phyloP scores from a whole-genome alignment of 1,140 invertebrate genomes.

The Atta colombica region DNA sequence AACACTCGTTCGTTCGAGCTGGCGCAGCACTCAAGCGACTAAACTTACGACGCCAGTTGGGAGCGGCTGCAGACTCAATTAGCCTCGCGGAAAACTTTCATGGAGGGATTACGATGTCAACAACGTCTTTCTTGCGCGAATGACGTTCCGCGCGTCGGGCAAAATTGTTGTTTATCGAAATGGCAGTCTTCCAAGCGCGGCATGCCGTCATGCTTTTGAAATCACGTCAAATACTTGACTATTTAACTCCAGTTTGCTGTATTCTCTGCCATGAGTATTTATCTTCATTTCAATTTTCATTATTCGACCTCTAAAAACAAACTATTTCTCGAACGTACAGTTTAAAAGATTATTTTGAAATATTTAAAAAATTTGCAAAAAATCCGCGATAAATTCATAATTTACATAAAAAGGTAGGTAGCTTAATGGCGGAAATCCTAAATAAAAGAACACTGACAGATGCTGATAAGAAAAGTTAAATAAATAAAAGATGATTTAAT shows the following conservation, averaged over 20 bases:
- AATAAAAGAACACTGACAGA: neutral
- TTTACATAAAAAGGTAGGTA: neutral
- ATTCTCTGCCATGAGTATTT: constrained; percentile 4
- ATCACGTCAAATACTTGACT: constrained; percentile 45
- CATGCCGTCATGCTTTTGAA: constrained; percentile 38
- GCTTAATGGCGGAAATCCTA: neutral
- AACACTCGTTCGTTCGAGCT: constrained; percentile 55
- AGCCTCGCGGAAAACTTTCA: constrained; percentile 78
- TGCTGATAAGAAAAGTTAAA: neutral
- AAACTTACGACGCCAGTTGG: constrained; percentile 68
- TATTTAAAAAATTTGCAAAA: neutral
- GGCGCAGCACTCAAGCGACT: constrained; percentile 58
- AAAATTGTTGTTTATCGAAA: constrained; percentile 71
- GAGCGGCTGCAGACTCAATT: constrained; percentile 76
- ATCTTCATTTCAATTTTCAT: constrained; percentile 13
- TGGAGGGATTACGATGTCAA: constrained; percentile 78
- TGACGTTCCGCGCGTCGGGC: constrained; percentile 52
- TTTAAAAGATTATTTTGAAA: constrained; percentile 6
- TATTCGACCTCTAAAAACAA: neutral
- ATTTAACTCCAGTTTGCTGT: constrained; percentile 42
- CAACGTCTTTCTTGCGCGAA: constrained; percentile 73
- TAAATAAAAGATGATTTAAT: neutral
- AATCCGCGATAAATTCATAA: neutral
- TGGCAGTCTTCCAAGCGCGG: constrained; percentile 50
- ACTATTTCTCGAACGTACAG: neutral